Percentiles rank a stretch among this genome's conserved stretches.
Conservation (phyloP, 2,888 invertebrate genomes). For the Anticlea derivata region DNA sequence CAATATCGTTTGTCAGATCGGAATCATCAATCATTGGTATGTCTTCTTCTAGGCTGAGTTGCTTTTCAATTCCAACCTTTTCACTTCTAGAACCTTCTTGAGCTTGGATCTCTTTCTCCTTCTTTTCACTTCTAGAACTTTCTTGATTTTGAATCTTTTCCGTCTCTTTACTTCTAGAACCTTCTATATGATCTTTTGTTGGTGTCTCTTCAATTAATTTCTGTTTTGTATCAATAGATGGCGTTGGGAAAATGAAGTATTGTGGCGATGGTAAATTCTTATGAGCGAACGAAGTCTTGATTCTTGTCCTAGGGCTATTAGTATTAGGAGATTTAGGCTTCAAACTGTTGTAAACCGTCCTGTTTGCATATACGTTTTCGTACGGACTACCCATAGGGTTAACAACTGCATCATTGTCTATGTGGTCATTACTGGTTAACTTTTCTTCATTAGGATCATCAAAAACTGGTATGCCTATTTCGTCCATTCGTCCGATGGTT, state of each 20-base stretch:
- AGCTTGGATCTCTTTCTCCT: not conserved
- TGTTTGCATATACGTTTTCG: conserved; percentile 84
- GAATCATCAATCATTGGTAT: conserved; percentile 81
- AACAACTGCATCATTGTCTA: too few species aligned
- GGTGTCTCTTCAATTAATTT: conserved; percentile 36
- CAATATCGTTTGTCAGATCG: conserved; percentile 72
- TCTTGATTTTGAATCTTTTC: conserved; percentile 2
- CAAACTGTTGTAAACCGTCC: conserved; percentile 55
- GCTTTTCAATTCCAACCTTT: conserved; percentile 73
- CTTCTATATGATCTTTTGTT: conserved; percentile 6
- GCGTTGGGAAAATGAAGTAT: conserved; percentile 76
- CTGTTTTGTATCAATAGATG: conserved; percentile 62
- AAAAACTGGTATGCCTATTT: conserved; percentile 74
- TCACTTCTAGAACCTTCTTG: conserved; percentile 19
- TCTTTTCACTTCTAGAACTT: conserved; percentile 14
- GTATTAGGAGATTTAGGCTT: conserved; percentile 78
- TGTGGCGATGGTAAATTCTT: conserved; percentile 77
- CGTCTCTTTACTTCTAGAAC: conserved; percentile 11
- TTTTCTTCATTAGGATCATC: conserved; percentile 63
- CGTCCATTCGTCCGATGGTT: conserved; percentile 73
- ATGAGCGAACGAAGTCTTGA: conserved; percentile 84
- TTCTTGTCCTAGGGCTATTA: conserved; percentile 84
- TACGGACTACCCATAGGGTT: conserved; percentile 71
- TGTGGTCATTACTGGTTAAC: too few species aligned
- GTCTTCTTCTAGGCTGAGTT: conserved; percentile 78